Evolutionary conservation across 2,797 vertebrate genomes (phyloP), one percentile per base, ranked within the genome.

Genomic region (Hoplostethus atlanticus): DNA sequence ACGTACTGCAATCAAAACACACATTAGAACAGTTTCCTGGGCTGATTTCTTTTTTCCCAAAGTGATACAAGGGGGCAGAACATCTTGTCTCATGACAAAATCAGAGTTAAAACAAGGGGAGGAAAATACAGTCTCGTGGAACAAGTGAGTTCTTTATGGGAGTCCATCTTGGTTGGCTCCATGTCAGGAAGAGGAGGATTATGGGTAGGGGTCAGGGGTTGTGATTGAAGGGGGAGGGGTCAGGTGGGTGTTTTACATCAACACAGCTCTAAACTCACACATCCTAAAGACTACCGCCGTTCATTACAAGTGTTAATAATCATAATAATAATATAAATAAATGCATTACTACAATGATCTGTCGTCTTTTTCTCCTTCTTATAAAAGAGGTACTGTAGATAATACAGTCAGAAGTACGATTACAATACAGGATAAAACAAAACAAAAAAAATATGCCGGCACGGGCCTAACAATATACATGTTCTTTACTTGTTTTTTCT

Each of bases 271-370:
- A 93, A 89, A 90, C 79, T 87, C 87, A 89, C 82, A 88, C 84
- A 87, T 88, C 88, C 92, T 94, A 94, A 71, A 92, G 85, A 92
- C 94, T 94, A 95, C 80, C 83, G 86, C 86, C 77, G 81, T 78
- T 87, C 90, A 87, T 84, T 88, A 94, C 89, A 90, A 75, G 91
- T 93, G 87, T 90, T 91, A 89, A 93, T 93, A 92, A 91, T 77
- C 69, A 84, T 68, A 57, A 93, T 84, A 80, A 91, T 17, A 65
- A 92, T 89, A 91, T 91, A 93, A 92, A 91, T 89, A 89, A 86
- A 90, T 84, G 87, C 77, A 84, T 84, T 85, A 89, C 88, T 91
- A 94, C 92, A 86, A 90, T 65, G 84, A 88, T 83, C 80, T 79
- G 82, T 84, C 80, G 64, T 86, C 73, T 86, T 80, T 85, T 68